A percentile compares a stretch with the other conserved stretches of the same genome.
Conservation (phyloP, 2,888 invertebrate species). For the Stegophylla sp. region DNA sequence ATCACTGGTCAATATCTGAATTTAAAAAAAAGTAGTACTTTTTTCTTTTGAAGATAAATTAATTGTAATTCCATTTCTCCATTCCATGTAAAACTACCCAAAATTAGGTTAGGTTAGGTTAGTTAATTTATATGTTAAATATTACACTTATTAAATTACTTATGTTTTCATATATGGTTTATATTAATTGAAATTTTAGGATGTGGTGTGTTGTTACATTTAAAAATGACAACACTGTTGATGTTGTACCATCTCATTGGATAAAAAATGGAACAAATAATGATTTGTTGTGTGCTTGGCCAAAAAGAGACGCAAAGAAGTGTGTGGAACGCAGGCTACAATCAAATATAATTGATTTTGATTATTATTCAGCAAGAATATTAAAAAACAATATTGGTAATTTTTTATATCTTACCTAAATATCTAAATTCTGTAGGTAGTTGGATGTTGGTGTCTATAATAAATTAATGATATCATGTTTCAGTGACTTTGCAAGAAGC, state of each 20-base stretch:
- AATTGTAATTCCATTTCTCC: background rate
- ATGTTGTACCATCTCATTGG: constrained; percentile 7
- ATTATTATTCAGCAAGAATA: background rate
- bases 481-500: background rate
- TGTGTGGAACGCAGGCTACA: background rate
- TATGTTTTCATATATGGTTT: background rate
- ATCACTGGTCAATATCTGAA: background rate
- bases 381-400: background rate
- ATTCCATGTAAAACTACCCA: background rate
- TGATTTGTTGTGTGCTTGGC: constrained; percentile 31
- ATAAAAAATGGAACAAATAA: background rate
- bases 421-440: no score
- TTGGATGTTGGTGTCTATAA: no score
- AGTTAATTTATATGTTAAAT: no score
- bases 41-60: background rate
- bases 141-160: background rate
- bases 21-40: background rate
- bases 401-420: background rate
- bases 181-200: background rate
- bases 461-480: no score
- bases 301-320: background rate
- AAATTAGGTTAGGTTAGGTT: no score
- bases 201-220: background rate
- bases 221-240: background rate
- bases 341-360: background rate